Conservation (phyloP, 1,140 invertebrate genomes). For the Pseudomyrmex flavicornis region DNA sequence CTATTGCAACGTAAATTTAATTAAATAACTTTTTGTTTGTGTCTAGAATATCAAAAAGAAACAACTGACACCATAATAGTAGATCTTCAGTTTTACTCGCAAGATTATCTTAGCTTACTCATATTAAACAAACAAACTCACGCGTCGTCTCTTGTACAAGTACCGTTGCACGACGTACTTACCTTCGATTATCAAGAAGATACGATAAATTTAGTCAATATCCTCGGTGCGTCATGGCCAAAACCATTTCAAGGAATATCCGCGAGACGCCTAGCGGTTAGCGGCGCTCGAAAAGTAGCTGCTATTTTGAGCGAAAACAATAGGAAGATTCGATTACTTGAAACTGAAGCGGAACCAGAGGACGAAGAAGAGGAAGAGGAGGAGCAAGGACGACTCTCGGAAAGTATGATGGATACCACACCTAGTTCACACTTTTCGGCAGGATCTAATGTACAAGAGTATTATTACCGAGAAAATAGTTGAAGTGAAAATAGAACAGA, state of each 20-base stretch:
- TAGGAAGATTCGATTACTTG: slow-evolving; percentile 93
- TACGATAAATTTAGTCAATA: slow-evolving; percentile 84
- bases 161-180: slow-evolving; percentile 86
- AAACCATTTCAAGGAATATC: slow-evolving; percentile 91
- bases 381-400: slow-evolving; percentile 76
- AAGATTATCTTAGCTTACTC: slow-evolving; percentile 91
- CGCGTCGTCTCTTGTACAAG: slow-evolving; percentile 88
- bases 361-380: slow-evolving; percentile 93
- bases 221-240: slow-evolving; percentile 85
- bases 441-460: slow-evolving; percentile 15
- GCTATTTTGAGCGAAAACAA: slow-evolving; percentile 92
- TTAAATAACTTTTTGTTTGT: slow-evolving; percentile 41
- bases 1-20: background rate
- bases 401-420: slow-evolving; percentile 83
- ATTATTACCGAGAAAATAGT: slow-evolving; percentile 16
- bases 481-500: slow-evolving; percentile 1
- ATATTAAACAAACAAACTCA: slow-evolving; percentile 87
- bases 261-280: slow-evolving; percentile 91
- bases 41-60: slow-evolving; percentile 54
- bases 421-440: slow-evolving; percentile 41
- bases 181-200: slow-evolving; percentile 73
- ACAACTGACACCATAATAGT: slow-evolving; percentile 79
- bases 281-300: slow-evolving; percentile 94
- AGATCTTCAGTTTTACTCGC: slow-evolving; percentile 93
- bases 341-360: slow-evolving; percentile 97